Conservation (phyloP, 2,888 invertebrate genomes). For the Anticlea derivata region DNA sequence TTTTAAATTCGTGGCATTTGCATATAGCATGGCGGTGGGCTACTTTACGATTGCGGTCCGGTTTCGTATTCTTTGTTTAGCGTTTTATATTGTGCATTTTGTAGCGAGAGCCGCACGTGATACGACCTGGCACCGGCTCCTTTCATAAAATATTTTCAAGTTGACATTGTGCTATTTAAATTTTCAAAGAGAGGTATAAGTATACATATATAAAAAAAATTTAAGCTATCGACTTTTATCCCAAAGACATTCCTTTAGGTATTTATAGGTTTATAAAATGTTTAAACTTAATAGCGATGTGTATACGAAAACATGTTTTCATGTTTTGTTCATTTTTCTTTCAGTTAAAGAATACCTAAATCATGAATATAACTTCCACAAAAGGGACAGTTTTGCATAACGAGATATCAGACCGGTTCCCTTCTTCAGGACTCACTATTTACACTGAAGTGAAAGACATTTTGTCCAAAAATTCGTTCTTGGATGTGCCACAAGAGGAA, state of each 20-base stretch:
- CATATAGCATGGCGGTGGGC: constrained; percentile 56
- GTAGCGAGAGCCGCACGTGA: constrained; percentile 62
- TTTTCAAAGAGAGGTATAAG: constrained; percentile 21
- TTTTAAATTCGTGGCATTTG: constrained; percentile 62
- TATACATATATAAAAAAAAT: too few species aligned
- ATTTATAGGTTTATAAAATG: too few species aligned
- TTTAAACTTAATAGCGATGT: too few species aligned
- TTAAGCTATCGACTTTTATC: too few species aligned
- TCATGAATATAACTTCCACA: not conserved
- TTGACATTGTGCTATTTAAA: constrained; percentile 66
- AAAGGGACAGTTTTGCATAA: constrained; percentile 20
- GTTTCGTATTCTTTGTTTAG: constrained; percentile 67
- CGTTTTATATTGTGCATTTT: constrained; percentile 72
- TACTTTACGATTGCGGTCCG: constrained; percentile 64
- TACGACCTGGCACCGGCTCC: constrained; percentile 54
- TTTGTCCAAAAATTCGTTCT: constrained; percentile 53
- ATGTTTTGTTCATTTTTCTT: not conserved
- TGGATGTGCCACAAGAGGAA: constrained; percentile 62
- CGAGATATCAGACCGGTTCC: constrained; percentile 24
- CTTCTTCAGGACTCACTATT: constrained; percentile 38
- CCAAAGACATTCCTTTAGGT: too few species aligned
- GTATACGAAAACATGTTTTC: not conserved
- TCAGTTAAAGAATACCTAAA: constrained; percentile 4
- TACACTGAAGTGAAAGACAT: constrained; percentile 42
- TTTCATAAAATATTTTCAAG: constrained; percentile 71